phyloP scores from a whole-genome alignment of 2,113 vertebrate genomes.

The Dasyprocta punctata region DNA sequence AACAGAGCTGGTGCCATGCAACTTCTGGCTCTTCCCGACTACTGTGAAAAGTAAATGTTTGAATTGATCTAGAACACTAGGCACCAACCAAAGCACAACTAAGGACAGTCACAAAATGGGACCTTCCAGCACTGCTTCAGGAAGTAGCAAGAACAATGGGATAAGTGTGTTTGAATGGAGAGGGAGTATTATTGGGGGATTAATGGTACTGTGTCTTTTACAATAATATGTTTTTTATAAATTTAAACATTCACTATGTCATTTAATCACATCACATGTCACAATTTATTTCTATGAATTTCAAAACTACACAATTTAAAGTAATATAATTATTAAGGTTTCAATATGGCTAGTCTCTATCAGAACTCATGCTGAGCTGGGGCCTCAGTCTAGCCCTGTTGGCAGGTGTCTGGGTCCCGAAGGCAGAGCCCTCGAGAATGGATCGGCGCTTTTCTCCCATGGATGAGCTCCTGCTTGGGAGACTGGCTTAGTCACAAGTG shows the following conservation, averaged over 20 bases:
- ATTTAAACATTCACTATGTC: background rate
- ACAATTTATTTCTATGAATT: background rate
- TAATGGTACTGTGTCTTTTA: background rate
- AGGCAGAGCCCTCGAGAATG: too few species aligned
- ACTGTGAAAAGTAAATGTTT: background rate
- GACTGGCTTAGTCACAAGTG: too few species aligned
- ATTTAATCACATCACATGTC: background rate
- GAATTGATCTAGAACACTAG: background rate
- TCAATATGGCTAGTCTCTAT: background rate
- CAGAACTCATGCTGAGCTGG: background rate
- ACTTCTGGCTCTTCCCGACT: background rate
- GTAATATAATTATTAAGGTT: background rate
- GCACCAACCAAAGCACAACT: background rate
- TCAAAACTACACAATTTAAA: background rate
- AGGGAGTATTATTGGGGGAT: background rate
- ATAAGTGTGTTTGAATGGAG: background rate
- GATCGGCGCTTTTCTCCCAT: background rate
- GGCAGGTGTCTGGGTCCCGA: background rate
- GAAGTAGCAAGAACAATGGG: background rate
- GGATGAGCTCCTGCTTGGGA: background rate
- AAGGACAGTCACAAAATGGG: background rate
- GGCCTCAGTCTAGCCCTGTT: background rate
- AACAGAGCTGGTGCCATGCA: background rate
- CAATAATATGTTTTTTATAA: background rate
- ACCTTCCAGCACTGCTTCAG: background rate